Percentiles rank a stretch among this genome's conserved stretches.
These are phyloP conservation scores for Pentamera pediparva DNA, from an alignment of 53 echinoderm and acorn worm genomes.

Conservation along the genomic window DNA sequence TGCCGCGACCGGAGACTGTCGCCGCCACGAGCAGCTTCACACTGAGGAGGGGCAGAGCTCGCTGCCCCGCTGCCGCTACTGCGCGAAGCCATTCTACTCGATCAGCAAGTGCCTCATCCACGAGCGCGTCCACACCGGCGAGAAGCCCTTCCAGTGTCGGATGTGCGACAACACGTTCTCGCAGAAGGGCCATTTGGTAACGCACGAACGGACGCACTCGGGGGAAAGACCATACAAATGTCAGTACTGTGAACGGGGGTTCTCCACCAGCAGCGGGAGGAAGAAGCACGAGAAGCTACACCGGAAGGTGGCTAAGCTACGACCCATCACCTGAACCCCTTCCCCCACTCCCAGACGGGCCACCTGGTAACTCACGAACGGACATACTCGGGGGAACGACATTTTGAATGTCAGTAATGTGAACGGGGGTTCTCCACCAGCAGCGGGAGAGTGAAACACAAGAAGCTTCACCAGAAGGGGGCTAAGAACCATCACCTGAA, in stretches of 20 bases:
- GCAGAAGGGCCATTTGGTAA: constrained; percentile 19
- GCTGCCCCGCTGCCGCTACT: constrained; percentile 1
- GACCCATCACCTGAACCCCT: too few species aligned
- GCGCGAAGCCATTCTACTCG: constrained; percentile 19
- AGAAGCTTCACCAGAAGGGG: constrained; percentile 5
- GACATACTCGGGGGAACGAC: constrained; percentile 11
- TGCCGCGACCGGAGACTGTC: constrained; percentile 15
- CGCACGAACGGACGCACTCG: constrained; percentile 15
- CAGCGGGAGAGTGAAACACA: constrained; percentile 17
- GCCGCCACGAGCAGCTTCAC: constrained; percentile 6
- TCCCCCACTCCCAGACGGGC: constrained; percentile 23
- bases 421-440: constrained; percentile 17
- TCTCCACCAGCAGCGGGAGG: constrained; percentile 13
- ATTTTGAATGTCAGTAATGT: constrained; percentile 14
- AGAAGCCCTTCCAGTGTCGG: constrained; percentile 15
- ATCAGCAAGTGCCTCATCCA: constrained; percentile 27
- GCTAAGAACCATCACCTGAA: too few species aligned
- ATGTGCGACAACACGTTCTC: constrained; percentile 16
- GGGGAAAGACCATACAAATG: constrained; percentile 15
- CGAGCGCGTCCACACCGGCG: constrained; percentile 15
- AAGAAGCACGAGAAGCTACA: constrained; percentile 23
- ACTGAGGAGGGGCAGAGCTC: constrained; percentile 1
- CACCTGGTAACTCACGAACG: constrained; percentile 16
- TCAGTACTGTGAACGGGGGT: constrained; percentile 23
- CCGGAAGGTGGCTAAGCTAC: too few species aligned